Evolutionary conservation across 2,797 vertebrate species (phyloP), one percentile per base, ranked within the genome.

Genomic region (Fistularia tabacaria): DNA sequence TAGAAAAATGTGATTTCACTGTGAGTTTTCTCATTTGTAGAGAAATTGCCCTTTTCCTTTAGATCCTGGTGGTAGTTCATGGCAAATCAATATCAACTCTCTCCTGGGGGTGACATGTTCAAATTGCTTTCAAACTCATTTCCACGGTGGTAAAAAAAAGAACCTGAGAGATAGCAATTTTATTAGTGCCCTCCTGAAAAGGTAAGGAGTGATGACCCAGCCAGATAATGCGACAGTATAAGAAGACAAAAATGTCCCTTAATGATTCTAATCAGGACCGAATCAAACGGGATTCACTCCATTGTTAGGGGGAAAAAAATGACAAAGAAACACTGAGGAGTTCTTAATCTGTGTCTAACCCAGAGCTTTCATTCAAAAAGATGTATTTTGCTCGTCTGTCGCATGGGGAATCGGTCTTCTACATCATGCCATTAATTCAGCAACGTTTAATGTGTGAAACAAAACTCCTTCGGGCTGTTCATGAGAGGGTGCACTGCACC

Each of bases 41-140:
- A 90, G 86, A 89, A 85, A 87, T 88, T 80, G 77, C 69, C 69
- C 59, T 64, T 87, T 85, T 73, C 69, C 78, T 82, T 85, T 70
- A 80, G 75, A 86, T 80, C 73, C 78, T 45, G 47, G 61, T 85
- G 79, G 74, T 84, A 73, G 85, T 84, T 83, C 76, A 71, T 76
- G 63, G 72, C 70, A 81, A 91, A 90, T 91, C 87, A 87, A 90
- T 89, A 91, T 83, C 76, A 77, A 78, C 75, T 80, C 71, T 85
- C 73, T 84, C 81, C 82, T 77, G 76, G 67, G 81, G 81, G 77
- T 81, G 85, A 88, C 84, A 84, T 80, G 79, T 82, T 82, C 74
- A 89, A 88, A 90, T 89, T 88, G 88, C 86, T 89, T 90, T 88
- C 74, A 80, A 87, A 88, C 87, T 86, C 67, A 86, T 90, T 90